Evolutionary conservation across 2,113 vertebrate species (phyloP).

Genomic region (Sarotherodon lohbergeri): DNA sequence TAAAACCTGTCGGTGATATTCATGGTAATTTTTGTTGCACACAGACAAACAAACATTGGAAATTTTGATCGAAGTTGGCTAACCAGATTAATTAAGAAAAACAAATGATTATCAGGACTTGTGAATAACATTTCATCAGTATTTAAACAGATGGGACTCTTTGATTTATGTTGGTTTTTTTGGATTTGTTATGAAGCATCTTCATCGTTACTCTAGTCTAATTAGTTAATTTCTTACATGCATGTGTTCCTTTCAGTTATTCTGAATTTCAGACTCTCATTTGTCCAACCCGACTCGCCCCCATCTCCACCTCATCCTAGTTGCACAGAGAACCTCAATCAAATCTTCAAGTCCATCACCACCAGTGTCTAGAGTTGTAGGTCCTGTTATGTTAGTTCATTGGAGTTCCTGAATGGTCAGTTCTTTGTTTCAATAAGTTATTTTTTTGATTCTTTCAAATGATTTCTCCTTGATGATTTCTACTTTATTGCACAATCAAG

Average conservation of each 20-base stretch:
- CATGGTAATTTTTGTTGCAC: fast-evolving
- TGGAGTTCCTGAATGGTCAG: background rate
- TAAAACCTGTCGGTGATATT: fast-evolving
- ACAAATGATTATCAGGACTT: background rate
- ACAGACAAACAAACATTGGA: background rate
- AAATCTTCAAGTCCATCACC: background rate
- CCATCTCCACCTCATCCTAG: background rate
- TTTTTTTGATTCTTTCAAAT: background rate
- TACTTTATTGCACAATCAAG: background rate
- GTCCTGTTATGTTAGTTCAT: background rate
- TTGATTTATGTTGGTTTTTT: background rate
- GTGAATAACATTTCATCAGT: background rate
- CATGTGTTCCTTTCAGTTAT: background rate
- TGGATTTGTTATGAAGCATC: fast-evolving
- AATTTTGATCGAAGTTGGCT: background rate
- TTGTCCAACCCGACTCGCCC: fast-evolving
- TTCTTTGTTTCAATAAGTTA: background rate
- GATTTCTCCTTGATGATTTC: background rate
- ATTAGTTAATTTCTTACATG: background rate
- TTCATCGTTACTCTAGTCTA: background rate
- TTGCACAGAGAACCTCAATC: background rate
- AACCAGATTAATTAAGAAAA: background rate
- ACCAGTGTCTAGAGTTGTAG: background rate
- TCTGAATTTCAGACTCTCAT: background rate
- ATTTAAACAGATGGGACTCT: background rate